Evolutionary conservation across 2,797 vertebrate species (phyloP).

Genomic region (Labroides dimidiatus): DNA sequence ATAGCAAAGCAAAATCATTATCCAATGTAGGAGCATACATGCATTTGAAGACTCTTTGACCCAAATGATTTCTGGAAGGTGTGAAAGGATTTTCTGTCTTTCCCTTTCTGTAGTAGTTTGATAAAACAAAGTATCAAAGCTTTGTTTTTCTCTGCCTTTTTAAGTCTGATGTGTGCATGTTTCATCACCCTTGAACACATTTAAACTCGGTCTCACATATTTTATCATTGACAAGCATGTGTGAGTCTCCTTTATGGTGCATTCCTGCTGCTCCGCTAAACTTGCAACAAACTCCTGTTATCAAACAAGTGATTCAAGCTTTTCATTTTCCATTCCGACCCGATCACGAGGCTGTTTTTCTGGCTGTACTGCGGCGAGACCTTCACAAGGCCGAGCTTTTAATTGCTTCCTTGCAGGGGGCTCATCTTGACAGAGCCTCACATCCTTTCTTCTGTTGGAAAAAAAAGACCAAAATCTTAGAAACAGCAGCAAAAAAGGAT

Average conservation of each 20-base stretch:
- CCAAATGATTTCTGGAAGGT: slow-evolving; percentile 46
- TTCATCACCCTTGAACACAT: slow-evolving; percentile 37
- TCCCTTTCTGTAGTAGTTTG: slow-evolving; percentile 27
- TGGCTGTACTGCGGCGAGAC: slow-evolving; percentile 68
- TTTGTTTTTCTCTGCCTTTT: slow-evolving; percentile 29
- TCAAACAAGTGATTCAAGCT: slow-evolving; percentile 69
- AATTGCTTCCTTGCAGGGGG: slow-evolving; percentile 87
- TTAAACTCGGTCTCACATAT: slow-evolving; percentile 43
- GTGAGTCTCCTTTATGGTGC: slow-evolving; percentile 46
- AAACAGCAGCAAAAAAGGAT: slow-evolving; percentile 79
- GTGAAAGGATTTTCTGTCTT: slow-evolving; percentile 38
- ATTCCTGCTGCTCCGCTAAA: slow-evolving; percentile 64
- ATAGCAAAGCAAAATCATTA: slow-evolving; percentile 38
- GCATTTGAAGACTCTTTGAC: slow-evolving; percentile 48
- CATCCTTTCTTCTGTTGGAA: slow-evolving; percentile 66
- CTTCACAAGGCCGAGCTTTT: slow-evolving; percentile 84
- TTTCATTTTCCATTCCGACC: slow-evolving; percentile 68
- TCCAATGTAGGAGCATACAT: slow-evolving; percentile 19
- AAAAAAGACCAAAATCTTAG: slow-evolving; percentile 67
- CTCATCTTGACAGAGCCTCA: slow-evolving; percentile 80
- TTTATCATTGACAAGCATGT: slow-evolving; percentile 69
- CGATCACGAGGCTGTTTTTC: slow-evolving; percentile 60
- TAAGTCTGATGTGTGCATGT: slow-evolving; percentile 46
- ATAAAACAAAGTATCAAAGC: slow-evolving; percentile 54
- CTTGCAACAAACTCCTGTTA: slow-evolving; percentile 55